Base-by-base conservation (phyloP, 2,888 invertebrate genomes). In the Seladonia tumulorum region DNA sequence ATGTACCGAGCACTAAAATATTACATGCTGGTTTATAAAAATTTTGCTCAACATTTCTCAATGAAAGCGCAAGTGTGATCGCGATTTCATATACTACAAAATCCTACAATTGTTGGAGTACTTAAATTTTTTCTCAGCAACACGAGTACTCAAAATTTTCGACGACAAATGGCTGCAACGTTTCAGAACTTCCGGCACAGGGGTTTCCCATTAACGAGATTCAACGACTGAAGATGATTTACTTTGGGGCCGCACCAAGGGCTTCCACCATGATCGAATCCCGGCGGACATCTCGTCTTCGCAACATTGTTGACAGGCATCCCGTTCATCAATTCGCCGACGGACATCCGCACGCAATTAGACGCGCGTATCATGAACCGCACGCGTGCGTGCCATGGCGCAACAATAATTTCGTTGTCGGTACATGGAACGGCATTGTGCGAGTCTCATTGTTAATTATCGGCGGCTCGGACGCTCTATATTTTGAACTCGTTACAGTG, bases 391-490 rank as follows among this genome's bases (percentile, higher is more conserved):
- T 71, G 78, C 73, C 77, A 74, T 73, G 79, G 79, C 75, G 63
- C 74, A 77, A 80, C 81, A 75, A 88, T 90, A 88, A 89, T 89
- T 86, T 84, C 72, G 63, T 42, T 87, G 89, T 89, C 84, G 83
- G 80, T 75, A 83, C 83, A 79, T 70, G 71, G 76, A 53, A n/a
- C 60, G 66, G 76, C 80, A 83, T 83, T 87, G 84, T 83, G 84
- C 68, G 45, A 81, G 71, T 76, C 63, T 72, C 80, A 83, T 89
- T 89, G 90, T 89, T 90, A 89, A 87, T 90, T 86, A 79, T 88
- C 82, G 74, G 45, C 72, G 63, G 79, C 76, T 81, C 83, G 81
- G 74, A 57, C 79, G 82, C 76, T 76, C 78, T 83, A 85, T 76
- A 85, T 90, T 90, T 88, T 81, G 76, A 60, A 78, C 79, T 66